A percentile compares a stretch with the other conserved stretches of the same genome.
These are phyloP conservation scores for Acrocera orbiculus DNA, from an alignment of 2,888 invertebrate genomes.

Conservation along the genomic window DNA sequence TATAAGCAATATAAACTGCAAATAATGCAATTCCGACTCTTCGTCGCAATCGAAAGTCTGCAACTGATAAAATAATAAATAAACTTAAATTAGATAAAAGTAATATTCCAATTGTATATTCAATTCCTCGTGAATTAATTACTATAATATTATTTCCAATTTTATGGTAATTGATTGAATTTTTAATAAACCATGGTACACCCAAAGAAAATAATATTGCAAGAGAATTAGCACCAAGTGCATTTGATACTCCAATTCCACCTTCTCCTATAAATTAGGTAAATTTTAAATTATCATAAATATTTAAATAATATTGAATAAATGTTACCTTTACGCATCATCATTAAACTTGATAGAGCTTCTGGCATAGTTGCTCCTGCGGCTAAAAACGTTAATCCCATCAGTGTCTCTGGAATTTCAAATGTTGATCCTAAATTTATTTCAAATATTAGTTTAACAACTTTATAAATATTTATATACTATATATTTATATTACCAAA, in stretches of 20 bases:
- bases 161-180: slow-evolving; percentile 36
- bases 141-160: slow-evolving; percentile 31
- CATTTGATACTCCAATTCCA: slow-evolving; percentile 74
- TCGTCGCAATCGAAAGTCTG: slow-evolving; percentile 51
- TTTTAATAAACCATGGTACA: slow-evolving; percentile 69
- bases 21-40: slow-evolving; percentile 48
- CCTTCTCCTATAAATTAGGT: slow-evolving; percentile 47
- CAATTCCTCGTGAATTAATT: slow-evolving; percentile 63
- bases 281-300: background rate
- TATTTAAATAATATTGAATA: background rate
- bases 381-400: slow-evolving; percentile 82
- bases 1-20: slow-evolving; percentile 48
- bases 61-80: slow-evolving; percentile 47
- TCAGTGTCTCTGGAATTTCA: slow-evolving; percentile 67
- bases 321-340: slow-evolving; percentile 59
- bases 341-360: slow-evolving; percentile 61
- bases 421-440: slow-evolving; percentile 44
- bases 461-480: background rate
- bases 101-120: slow-evolving; percentile 64
- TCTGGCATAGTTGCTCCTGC: slow-evolving; percentile 82
- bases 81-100: slow-evolving; percentile 54
- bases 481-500: slow-evolving; percentile 41
- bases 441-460: background rate
- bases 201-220: slow-evolving; percentile 70
- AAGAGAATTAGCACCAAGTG: slow-evolving; percentile 69